Evolutionary conservation across 1,140 invertebrate genomes (phyloP).

Genomic region (Reticulitermes speratus): DNA sequence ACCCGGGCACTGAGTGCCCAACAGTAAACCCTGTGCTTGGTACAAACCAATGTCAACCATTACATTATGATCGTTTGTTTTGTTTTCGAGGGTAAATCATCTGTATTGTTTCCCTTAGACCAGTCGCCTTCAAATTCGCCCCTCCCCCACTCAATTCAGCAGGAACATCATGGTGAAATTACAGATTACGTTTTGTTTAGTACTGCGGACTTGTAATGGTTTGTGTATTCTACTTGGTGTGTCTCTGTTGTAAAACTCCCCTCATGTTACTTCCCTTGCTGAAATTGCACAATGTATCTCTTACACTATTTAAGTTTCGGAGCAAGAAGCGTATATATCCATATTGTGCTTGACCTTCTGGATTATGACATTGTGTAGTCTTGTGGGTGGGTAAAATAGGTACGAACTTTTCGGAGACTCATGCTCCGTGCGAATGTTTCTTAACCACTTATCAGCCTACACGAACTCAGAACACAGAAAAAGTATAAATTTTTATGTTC

Average conservation of each 20-base stretch:
- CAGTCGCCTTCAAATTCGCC: not conserved
- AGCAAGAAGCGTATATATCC: too few species aligned
- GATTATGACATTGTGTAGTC: too few species aligned
- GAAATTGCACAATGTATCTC: too few species aligned
- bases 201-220: not conserved
- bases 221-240: not conserved
- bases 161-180: not conserved
- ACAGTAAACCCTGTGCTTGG: not conserved
- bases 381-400: too few species aligned
- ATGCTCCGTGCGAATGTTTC: too few species aligned
- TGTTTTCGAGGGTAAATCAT: not conserved
- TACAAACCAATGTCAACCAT: not conserved
- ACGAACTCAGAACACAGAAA: too few species aligned
- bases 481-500: too few species aligned
- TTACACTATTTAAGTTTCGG: too few species aligned
- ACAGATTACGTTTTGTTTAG: conserved; percentile 13
- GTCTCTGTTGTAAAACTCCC: not conserved
- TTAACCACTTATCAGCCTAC: too few species aligned
- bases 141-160: not conserved
- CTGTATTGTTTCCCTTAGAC: not conserved
- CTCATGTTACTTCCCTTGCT: conserved; percentile 1
- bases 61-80: not conserved
- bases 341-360: too few species aligned
- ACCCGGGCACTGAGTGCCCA: not conserved
- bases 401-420: too few species aligned